Evolutionary conservation across 2,113 vertebrate genomes (phyloP), one percentile per base, ranked within the genome.

Genomic region (Bubo scandiacus): DNA sequence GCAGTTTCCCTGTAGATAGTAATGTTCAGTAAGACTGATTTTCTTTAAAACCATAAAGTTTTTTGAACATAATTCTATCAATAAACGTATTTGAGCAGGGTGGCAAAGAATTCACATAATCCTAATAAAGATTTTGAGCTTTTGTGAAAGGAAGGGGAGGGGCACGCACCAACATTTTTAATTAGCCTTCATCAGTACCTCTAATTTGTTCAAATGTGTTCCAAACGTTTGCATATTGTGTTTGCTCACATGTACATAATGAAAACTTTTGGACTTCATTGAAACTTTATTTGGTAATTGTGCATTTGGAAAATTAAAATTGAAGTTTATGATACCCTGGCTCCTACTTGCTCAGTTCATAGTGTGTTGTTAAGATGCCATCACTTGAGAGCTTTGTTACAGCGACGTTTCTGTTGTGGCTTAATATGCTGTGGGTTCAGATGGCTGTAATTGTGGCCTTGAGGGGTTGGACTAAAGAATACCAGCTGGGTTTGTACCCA

Each of bases 1-100:
- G 70, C 54, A 82, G 88, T 97, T 98, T 97, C 97, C 92, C 49
- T 84, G 58, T 89, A 97, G 97, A 96, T 96, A 96, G 90, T 92
- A 95, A 86, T 96, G 91, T 97, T 96, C 81, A 92, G 61, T 94
- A 97, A 72, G 95, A 84, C 78, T 80, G 71, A 62, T 88, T 80
- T 96, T 95, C 90, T 91, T 85, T 86, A 93, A 96, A 95, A 95
- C 94, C 49, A 1, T 84, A 11, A 82, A 49, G 58, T 43, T 90
- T 96, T 97, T 93, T 83, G 10, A 93, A 59, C 27, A 6, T 63
- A 86, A 62, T 88, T 94, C 73, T 94, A 10, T 92, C 74, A 82
- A 86, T 92, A 90, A 68, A 47, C 14, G 2, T 91, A 88, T 67
- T 95, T 86, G 40, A 97, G 54, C 58, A 72, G 58, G 38, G 30